phyloP scores from a whole-genome alignment of 2,113 vertebrate species.

The cat (Felis catus) region F.catus_Fca126_mat1.0 CM031412.1:8769501-8770000 shows the following conservation, averaged over 20 bases:
- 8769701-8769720: constrained; percentile 19
- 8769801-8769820: constrained; percentile 36
- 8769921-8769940: constrained; percentile 9
- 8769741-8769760: background rate
- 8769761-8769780: background rate
- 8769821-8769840: background rate
- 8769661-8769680: constrained; percentile 86
- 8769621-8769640: constrained; percentile 90
- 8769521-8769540: background rate
- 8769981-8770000: background rate
- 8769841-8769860: constrained; percentile 29
- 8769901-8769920: background rate
- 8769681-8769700: background rate
- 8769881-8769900: background rate
- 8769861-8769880: background rate
- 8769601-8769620: constrained; percentile 83
- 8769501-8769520: background rate
- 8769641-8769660: constrained; percentile 91
- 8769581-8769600: constrained; percentile 88
- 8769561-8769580: constrained; percentile 87
- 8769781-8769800: background rate
- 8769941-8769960: background rate
- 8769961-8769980: constrained; percentile 6
- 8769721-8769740: constrained; percentile 37
- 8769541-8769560: constrained; percentile 29